phyloP scores from a whole-genome alignment of 2,113 vertebrate genomes.

The Chrysochloris asiatica region DNA sequence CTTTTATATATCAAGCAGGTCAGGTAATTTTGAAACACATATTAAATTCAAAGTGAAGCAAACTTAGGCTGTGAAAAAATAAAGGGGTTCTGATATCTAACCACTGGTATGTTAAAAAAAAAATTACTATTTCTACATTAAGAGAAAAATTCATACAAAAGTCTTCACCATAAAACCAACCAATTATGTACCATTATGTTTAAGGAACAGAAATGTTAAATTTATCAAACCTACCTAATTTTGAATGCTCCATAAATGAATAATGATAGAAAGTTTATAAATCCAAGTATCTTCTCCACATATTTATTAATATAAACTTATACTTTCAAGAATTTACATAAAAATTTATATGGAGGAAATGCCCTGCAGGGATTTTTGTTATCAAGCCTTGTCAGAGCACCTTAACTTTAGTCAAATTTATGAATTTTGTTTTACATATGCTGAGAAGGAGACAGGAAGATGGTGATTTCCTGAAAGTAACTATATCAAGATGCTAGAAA shows the following conservation, averaged over 20 bases:
- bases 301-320: slow-evolving; percentile 64
- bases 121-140: neutral
- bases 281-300: slow-evolving; percentile 50
- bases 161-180: neutral
- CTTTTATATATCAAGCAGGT: slow-evolving; percentile 60
- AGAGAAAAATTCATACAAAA: slow-evolving; percentile 33
- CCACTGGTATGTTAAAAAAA: slow-evolving; percentile 8
- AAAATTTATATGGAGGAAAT: slow-evolving; percentile 48
- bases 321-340: slow-evolving; percentile 58
- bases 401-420: slow-evolving; percentile 57
- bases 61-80: neutral
- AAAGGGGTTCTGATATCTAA: neutral
- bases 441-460: neutral
- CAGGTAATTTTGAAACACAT: slow-evolving; percentile 66
- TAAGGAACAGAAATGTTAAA: slow-evolving; percentile 8
- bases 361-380: slow-evolving; percentile 31
- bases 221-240: slow-evolving; percentile 66
- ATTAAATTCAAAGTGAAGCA: slow-evolving; percentile 41
- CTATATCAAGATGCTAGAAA: slow-evolving; percentile 36
- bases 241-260: slow-evolving; percentile 62
- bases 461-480: slow-evolving; percentile 49
- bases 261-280: slow-evolving; percentile 62
- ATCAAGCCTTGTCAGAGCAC: slow-evolving; percentile 52
- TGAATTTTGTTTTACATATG: slow-evolving; percentile 61
- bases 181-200: slow-evolving; percentile 57